phyloP scores from a whole-genome alignment of 2,888 invertebrate genomes.

The Chromoteleia sp. region DNA sequence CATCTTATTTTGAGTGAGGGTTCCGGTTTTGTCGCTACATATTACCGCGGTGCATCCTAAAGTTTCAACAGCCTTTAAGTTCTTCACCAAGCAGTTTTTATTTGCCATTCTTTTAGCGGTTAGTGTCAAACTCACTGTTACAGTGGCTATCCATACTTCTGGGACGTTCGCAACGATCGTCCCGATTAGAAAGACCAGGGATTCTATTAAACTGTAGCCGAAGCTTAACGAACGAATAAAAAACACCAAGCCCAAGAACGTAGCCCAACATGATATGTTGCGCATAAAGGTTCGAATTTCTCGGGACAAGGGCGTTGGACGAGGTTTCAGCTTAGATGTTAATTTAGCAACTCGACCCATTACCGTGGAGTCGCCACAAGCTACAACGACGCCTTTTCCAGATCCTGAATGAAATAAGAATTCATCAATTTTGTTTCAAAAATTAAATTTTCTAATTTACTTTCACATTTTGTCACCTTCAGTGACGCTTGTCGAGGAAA shows the following conservation, averaged over 20 bases:
- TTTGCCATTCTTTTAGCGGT: conserved; percentile 90
- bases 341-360: conserved; percentile 90
- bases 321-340: conserved; percentile 88
- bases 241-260: conserved; percentile 89
- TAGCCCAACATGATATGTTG: conserved; percentile 89
- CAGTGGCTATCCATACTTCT: conserved; percentile 91
- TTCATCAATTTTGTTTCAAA: too few relatives aligned
- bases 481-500: conserved; percentile 86
- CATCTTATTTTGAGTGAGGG: conserved; percentile 90
- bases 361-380: conserved; percentile 88
- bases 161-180: conserved; percentile 93
- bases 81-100: conserved; percentile 92
- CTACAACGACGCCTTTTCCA: conserved; percentile 87
- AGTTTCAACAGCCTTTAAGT: conserved; percentile 91
- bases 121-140: conserved; percentile 91
- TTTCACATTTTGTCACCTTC: conserved; percentile 84
- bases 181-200: conserved; percentile 89
- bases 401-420: conserved; percentile 76
- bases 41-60: conserved; percentile 92
- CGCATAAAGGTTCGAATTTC: conserved; percentile 92
- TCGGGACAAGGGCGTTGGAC: conserved; percentile 91
- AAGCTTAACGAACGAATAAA: conserved; percentile 89
- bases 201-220: conserved; percentile 89
- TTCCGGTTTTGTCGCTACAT: conserved; percentile 92
- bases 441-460: too few relatives aligned